Base-by-base conservation (phyloP, 2,797 vertebrate genomes). In the Neosilurus hyrtlii region DNA sequence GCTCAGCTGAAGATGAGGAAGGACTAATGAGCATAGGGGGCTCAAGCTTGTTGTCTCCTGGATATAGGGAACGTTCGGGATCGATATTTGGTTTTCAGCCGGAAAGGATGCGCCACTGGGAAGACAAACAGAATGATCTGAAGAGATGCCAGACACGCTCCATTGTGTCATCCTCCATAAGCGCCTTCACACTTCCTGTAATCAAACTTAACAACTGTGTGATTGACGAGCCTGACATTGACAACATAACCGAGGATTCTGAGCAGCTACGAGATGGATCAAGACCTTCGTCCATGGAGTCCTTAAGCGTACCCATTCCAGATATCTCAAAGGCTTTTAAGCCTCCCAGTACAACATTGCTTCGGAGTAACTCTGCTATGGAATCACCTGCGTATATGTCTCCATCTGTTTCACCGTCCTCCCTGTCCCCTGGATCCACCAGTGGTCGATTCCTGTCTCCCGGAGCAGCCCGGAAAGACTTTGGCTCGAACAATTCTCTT, bases 201-300 rank as follows among this genome's bases (percentile, higher is more conserved):
- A 99, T 99, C 87, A 99, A 99, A 89, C 94, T 99, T 24, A 99
- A 99, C 91, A 99, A 99, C 91, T 99, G 97, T 63, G 97, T 99
- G 10, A 99, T 99, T 2, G 97, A 99, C 66, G 97, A 99, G 56
- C 97, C 97, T 3, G 96, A 96, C 89, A 96, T 98, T 92, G 96
- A 99, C 83, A 96, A 95, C 81, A 99, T 99, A 86, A 97, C 96
- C 0, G 96, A 99, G 90, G 98, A 98, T 85, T 94, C 89, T 0
- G 94, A 95, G 49, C 79, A 73, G 66, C 76, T 43, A 24, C 91
- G 86, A 85, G 91, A 89, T 70, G 90, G 88, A 67, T 94, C 89
- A 1, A 94, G 91, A 88, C 95, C 96, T 75, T 88, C 94, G 62
- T 97, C 96, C 0, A 90, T 95, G 95, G 96, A 96, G 89, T 99